phyloP scores from a whole-genome alignment of 1,140 invertebrate species.

The Carposina sasakii region DNA sequence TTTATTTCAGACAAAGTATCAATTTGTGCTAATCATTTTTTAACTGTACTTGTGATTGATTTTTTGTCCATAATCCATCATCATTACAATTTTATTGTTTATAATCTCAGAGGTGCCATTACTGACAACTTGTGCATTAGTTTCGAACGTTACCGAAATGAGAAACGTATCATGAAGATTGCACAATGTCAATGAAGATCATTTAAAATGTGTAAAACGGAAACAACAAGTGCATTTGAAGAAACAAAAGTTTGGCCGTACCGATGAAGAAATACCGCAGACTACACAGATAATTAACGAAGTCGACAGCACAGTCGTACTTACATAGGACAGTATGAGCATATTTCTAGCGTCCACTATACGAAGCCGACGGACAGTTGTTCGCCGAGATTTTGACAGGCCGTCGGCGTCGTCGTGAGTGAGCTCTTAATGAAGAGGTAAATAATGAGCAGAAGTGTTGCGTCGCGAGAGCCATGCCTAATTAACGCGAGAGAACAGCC shows the following conservation, averaged over 20 bases:
- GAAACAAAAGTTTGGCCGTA: slow-evolving; percentile 32
- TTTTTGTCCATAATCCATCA: slow-evolving; percentile 58
- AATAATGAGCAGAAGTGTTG: slow-evolving; percentile 68
- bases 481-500: slow-evolving; percentile 46
- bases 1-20: too few species aligned
- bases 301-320: slow-evolving; percentile 59
- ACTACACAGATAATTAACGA: slow-evolving; percentile 54
- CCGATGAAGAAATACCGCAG: too few species aligned
- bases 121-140: slow-evolving; percentile 38
- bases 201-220: slow-evolving; percentile 26
- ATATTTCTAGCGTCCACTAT: slow-evolving; percentile 57
- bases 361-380: slow-evolving; percentile 45
- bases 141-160: slow-evolving; percentile 57
- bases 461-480: slow-evolving; percentile 52
- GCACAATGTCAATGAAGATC: slow-evolving; percentile 28
- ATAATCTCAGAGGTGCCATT: slow-evolving; percentile 47
- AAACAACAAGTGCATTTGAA: slow-evolving; percentile 38
- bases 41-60: slow-evolving; percentile 65
- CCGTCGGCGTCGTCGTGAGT: slow-evolving; percentile 53
- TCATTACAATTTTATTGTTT: slow-evolving; percentile 61
- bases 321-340: slow-evolving; percentile 57
- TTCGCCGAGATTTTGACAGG: slow-evolving; percentile 63
- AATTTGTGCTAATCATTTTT: slow-evolving; percentile 30
- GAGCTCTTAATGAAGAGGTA: slow-evolving; percentile 69
- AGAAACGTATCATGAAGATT: slow-evolving; percentile 26